These are phyloP conservation scores for Merops nubicus DNA, from an alignment of 2,113 vertebrate species.

Conservation along the genomic window DNA sequence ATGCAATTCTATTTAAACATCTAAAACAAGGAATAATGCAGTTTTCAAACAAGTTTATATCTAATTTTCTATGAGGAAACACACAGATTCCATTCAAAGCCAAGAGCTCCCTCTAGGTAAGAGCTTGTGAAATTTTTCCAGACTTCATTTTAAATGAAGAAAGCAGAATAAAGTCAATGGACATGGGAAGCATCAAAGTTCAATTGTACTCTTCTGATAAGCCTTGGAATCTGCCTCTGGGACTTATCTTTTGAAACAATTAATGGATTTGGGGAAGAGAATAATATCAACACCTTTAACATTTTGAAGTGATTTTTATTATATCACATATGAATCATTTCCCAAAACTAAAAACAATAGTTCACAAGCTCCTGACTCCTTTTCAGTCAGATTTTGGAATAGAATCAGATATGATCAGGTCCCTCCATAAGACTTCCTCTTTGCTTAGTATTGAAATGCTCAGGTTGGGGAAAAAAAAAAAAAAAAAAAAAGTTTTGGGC, in stretches of 20 bases:
- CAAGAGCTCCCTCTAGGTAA: conserved; percentile 70
- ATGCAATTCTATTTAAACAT: background rate
- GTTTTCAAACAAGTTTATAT: background rate
- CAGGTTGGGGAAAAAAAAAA: background rate
- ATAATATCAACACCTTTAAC: background rate
- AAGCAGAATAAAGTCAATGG: background rate
- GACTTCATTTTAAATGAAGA: background rate
- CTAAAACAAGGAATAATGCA: background rate
- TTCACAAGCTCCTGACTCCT: background rate
- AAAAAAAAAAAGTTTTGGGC: background rate
- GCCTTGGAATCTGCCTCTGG: background rate
- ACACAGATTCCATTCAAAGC: background rate
- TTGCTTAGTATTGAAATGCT: background rate
- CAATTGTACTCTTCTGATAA: background rate
- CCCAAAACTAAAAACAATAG: background rate
- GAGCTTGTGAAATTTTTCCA: background rate
- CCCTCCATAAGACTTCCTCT: background rate
- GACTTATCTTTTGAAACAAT: background rate
- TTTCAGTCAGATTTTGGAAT: background rate
- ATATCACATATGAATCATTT: background rate
- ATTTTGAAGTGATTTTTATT: background rate
- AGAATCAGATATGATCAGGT: background rate
- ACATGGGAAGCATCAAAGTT: background rate
- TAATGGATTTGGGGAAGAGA: background rate
- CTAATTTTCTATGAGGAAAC: background rate